These are phyloP conservation scores for Enteromius afrohamiltoni DNA, from an alignment of 2,797 vertebrate genomes.

Conservation along the genomic window DNA sequence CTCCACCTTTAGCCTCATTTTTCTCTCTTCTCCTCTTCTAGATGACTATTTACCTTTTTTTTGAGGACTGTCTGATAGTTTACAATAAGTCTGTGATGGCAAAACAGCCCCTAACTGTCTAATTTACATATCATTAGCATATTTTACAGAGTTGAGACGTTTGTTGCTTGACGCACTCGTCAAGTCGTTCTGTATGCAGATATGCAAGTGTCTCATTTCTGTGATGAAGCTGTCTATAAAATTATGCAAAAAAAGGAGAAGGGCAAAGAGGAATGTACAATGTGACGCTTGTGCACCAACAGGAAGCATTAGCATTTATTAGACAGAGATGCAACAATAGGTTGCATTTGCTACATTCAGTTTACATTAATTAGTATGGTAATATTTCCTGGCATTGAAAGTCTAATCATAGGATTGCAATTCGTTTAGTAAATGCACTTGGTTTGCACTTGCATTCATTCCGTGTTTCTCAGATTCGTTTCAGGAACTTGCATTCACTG, in stretches of 20 bases:
- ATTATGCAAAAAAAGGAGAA: conserved; percentile 2
- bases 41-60: background rate
- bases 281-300: background rate
- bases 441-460: background rate
- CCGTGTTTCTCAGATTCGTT: background rate
- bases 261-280: conserved; percentile 5
- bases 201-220: conserved; percentile 14
- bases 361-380: conserved; percentile 42
- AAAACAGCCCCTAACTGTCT: conserved; percentile 12
- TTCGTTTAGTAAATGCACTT: conserved; percentile 20
- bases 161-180: conserved; percentile 9
- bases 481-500: background rate
- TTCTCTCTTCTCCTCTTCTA: conserved; percentile 12
- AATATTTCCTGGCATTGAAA: conserved; percentile 31
- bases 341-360: conserved; percentile 18
- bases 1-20: background rate
- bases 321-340: conserved; percentile 22
- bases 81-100: conserved; percentile 31
- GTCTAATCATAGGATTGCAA: conserved; percentile 25
- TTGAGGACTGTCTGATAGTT: conserved; percentile 9
- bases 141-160: conserved; percentile 29
- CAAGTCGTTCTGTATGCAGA: conserved; percentile 27
- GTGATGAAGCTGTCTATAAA: conserved; percentile 14
- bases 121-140: conserved; percentile 41
- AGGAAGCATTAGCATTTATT: conserved; percentile 24